These are phyloP conservation scores for Lagenorhynchus albirostris DNA, from an alignment of 2,113 vertebrate species.

Conservation along the genomic window DNA sequence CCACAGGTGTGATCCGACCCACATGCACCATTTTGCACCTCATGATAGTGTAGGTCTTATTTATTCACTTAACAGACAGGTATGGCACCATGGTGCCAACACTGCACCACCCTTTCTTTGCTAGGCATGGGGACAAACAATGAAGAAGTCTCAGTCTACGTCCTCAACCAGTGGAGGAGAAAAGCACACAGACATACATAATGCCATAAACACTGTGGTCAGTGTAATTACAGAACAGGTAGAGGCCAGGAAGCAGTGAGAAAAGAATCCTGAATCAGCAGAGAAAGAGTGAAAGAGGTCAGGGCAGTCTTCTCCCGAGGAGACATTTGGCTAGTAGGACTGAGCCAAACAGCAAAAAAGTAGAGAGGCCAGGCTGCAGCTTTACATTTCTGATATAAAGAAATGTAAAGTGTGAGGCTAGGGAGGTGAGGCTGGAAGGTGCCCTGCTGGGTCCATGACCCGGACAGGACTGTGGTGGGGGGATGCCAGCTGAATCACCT, in stretches of 20 bases:
- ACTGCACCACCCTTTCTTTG: background rate
- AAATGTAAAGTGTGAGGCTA: background rate
- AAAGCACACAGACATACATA: background rate
- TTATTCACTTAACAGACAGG: background rate
- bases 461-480: fast-evolving
- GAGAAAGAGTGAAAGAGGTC: background rate
- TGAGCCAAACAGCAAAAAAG: background rate
- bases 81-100: background rate
- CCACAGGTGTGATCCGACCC: background rate
- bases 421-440: background rate
- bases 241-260: background rate
- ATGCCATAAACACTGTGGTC: background rate
- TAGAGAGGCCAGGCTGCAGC: background rate
- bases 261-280: background rate
- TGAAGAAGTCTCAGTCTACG: background rate
- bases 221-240: background rate
- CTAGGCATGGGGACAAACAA: background rate
- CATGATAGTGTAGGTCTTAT: background rate
- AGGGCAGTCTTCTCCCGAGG: background rate
- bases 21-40: background rate
- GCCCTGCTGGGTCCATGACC: background rate
- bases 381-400: background rate
- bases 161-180: background rate
- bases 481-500: background rate
- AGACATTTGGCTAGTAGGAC: background rate